phyloP scores from a whole-genome alignment of 23 tunicate species.

The Oikopleura vanhoeffeni region DNA sequence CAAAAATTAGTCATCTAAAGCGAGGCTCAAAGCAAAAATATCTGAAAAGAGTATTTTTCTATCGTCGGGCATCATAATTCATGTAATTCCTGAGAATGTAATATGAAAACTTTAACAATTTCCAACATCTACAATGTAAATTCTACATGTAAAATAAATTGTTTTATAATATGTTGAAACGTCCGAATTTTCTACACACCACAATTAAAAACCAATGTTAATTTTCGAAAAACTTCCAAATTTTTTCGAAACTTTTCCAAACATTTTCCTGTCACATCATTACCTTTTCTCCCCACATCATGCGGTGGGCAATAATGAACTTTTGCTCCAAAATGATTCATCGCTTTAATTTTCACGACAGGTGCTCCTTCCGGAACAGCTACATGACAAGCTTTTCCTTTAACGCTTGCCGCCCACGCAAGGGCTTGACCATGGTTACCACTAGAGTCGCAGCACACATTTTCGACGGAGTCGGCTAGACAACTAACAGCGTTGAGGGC shows the following conservation, averaged over 20 bases:
- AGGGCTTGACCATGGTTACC: conserved; percentile 21
- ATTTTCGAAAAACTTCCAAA: too few species aligned
- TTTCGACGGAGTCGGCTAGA: background rate
- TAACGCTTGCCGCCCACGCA: background rate
- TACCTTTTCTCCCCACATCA: background rate
- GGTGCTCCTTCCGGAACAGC: conserved; percentile 10
- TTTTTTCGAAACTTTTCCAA: too few species aligned
- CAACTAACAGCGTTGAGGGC: conserved; percentile 13
- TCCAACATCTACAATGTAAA: too few species aligned
- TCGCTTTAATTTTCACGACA: background rate
- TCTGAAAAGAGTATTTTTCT: too few species aligned
- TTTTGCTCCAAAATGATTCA: background rate
- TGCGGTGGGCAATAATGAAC: background rate
- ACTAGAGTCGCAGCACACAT: conserved; percentile 16
- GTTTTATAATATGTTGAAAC: too few species aligned
- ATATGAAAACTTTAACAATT: too few species aligned
- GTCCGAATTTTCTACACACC: background rate
- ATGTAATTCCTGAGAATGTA: too few species aligned
- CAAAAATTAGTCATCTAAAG: too few species aligned
- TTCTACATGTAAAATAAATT: too few species aligned
- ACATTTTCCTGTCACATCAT: too few species aligned
- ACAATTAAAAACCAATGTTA: background rate
- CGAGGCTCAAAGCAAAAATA: too few species aligned
- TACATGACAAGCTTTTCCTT: background rate
- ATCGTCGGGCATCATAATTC: too few species aligned